Evolutionary conservation across 92 coral and sea anemone genomes (phyloP).

Genomic region (Paramuricea clavata): DNA sequence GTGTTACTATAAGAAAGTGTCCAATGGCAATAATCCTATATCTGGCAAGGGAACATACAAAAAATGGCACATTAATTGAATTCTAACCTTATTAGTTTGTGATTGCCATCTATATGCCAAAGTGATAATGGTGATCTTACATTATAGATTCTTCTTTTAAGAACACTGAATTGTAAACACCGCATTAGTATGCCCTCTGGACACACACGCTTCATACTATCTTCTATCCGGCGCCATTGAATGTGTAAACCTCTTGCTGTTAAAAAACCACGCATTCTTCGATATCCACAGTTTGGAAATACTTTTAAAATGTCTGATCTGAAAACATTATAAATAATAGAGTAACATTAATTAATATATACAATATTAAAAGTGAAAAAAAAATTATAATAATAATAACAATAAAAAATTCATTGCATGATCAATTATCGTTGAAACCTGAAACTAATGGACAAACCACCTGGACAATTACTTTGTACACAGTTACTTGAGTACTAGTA

Average conservation of each 20-base stretch:
- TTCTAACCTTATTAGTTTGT: neutral
- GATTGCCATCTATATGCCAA: slow-evolving; percentile 47
- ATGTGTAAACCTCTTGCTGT: slow-evolving; percentile 60
- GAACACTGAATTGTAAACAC: slow-evolving; percentile 57
- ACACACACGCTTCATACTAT: slow-evolving; percentile 71
- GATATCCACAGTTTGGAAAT: slow-evolving; percentile 80
- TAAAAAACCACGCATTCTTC: slow-evolving; percentile 70
- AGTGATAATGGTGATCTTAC: slow-evolving; percentile 65
- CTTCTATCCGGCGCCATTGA: slow-evolving; percentile 74
- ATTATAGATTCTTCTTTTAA: slow-evolving; percentile 49
- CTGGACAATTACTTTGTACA: no score
- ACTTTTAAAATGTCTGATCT: slow-evolving; percentile 45
- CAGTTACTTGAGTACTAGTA: no score
- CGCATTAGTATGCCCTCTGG: slow-evolving; percentile 77
- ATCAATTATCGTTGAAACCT: no score
- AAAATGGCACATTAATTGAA: neutral
- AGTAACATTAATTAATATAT: no score
- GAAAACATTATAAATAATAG: neutral
- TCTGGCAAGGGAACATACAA: neutral
- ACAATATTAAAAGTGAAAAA: no score
- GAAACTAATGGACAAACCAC: no score
- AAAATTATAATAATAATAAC: no score
- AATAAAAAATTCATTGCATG: no score
- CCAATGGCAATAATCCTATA: no score
- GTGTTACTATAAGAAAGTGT: no score